A percentile compares a stretch with the other conserved stretches of the same genome.
Conservation (phyloP, 2,797 vertebrate genomes). For the Dromococcyx pavoninus region DNA sequence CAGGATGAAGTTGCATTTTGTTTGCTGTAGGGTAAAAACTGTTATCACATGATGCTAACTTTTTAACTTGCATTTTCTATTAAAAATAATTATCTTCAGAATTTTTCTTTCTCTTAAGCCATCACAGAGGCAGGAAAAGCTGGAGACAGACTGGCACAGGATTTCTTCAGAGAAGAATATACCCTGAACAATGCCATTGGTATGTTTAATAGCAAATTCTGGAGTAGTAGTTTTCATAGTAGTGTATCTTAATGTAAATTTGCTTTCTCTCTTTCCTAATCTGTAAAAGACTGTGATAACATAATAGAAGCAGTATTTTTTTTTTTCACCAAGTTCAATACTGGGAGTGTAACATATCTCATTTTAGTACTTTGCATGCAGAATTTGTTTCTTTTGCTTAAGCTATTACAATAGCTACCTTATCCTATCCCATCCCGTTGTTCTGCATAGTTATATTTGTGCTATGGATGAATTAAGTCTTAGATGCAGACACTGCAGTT, state of each 20-base stretch:
- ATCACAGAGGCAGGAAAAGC: slow-evolving; percentile 81
- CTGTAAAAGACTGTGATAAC: neutral
- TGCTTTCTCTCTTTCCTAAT: neutral
- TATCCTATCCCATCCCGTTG: neutral
- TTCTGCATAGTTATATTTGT: neutral
- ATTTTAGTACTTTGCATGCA: neutral
- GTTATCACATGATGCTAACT: neutral
- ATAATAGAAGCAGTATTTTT: neutral
- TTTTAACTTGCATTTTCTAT: neutral
- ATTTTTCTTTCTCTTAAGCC: slow-evolving; percentile 68
- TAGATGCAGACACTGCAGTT: neutral
- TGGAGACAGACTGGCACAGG: slow-evolving; percentile 71
- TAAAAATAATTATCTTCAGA: neutral
- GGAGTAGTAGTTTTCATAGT: neutral
- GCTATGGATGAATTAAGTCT: neutral
- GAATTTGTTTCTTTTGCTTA: neutral
- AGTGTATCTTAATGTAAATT: neutral
- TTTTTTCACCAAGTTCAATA: neutral
- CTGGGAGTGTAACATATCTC: neutral
- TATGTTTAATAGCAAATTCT: slow-evolving; percentile 65
- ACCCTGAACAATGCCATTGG: slow-evolving; percentile 86
- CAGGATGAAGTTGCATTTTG: neutral
- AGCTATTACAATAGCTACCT: neutral
- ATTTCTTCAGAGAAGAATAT: slow-evolving; percentile 92
- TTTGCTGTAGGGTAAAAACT: neutral